A percentile compares a stretch with the other conserved stretches of the same genome.
phyloP scores from a whole-genome alignment of 2,888 invertebrate species.

The Lissonota sp. region DNA sequence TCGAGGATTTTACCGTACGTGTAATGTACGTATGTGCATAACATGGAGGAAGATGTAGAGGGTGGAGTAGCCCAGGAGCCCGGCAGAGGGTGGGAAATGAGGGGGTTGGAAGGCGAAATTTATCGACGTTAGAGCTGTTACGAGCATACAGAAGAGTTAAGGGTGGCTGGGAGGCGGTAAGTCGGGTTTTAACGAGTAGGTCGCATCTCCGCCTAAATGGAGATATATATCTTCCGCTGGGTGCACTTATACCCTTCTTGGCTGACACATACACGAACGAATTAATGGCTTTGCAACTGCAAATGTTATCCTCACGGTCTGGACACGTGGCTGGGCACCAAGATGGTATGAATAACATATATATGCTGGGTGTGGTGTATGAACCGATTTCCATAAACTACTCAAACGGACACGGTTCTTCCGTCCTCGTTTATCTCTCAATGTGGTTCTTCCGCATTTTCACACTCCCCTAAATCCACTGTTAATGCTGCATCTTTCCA shows the following conservation, averaged over 20 bases:
- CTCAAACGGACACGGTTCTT: slow-evolving; percentile 54
- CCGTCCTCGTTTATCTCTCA: slow-evolving; percentile 41
- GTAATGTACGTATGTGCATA: slow-evolving; percentile 38
- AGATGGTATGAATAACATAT: neutral
- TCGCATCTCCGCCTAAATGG: slow-evolving; percentile 80
- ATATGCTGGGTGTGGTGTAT: neutral
- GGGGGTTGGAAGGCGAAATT: slow-evolving; percentile 29
- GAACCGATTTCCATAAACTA: slow-evolving; percentile 77
- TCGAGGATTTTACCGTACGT: slow-evolving; percentile 17
- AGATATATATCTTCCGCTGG: slow-evolving; percentile 81
- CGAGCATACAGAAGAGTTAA: slow-evolving; percentile 25
- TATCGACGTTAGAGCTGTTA: slow-evolving; percentile 54
- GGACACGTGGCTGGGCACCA: neutral
- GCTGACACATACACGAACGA: slow-evolving; percentile 82
- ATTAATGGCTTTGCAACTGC: slow-evolving; percentile 79
- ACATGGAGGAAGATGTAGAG: slow-evolving; percentile 21
- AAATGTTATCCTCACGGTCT: slow-evolving; percentile 17
- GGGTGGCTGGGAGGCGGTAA: slow-evolving; percentile 60
- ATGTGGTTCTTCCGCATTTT: slow-evolving; percentile 4
- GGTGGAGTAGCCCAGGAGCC: too few species aligned
- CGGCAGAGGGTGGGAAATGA: slow-evolving; percentile 2
- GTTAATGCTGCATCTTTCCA: neutral
- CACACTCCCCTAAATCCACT: neutral
- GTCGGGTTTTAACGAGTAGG: slow-evolving; percentile 81
- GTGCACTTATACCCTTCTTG: slow-evolving; percentile 81